These are phyloP conservation scores for Callinectes sapidus DNA, from an alignment of 2,888 invertebrate genomes.

Conservation along the genomic window DNA sequence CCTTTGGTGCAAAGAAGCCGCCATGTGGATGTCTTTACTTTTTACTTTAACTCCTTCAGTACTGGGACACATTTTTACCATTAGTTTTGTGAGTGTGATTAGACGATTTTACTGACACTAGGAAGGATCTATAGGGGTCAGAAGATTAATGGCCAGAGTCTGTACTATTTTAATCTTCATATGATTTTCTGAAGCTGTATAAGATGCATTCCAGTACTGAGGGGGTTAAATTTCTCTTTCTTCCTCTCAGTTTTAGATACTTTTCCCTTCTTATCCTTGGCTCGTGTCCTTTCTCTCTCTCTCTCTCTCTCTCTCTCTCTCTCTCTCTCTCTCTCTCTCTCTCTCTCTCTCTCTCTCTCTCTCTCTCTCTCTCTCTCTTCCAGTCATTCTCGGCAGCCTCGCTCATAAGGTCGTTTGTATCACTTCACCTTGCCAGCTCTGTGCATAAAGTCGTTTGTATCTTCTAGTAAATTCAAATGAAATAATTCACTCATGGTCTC, in stretches of 20 bases:
- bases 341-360: background rate
- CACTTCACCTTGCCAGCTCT: background rate
- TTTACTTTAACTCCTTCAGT: background rate
- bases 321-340: constrained; percentile 32
- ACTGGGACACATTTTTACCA: no score
- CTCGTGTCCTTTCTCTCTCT: background rate
- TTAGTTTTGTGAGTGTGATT: no score
- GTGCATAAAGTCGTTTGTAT: background rate
- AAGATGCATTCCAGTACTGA: no score
- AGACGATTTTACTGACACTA: no score
- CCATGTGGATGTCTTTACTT: background rate
- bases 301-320: constrained; percentile 19
- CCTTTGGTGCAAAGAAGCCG: background rate
- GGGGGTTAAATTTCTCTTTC: no score
- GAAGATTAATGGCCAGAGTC: no score
- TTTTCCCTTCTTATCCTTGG: no score
- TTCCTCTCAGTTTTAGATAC: background rate
- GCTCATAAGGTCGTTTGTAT: background rate
- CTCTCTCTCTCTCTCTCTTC: background rate
- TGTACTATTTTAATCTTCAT: no score
- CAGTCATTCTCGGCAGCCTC: background rate
- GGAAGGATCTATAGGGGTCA: no score
- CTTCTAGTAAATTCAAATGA: background rate
- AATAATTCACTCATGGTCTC: background rate
- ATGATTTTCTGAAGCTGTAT: no score